Base-by-base conservation (phyloP, 2,113 vertebrate genomes). In the Nansenia antarctica region DNA sequence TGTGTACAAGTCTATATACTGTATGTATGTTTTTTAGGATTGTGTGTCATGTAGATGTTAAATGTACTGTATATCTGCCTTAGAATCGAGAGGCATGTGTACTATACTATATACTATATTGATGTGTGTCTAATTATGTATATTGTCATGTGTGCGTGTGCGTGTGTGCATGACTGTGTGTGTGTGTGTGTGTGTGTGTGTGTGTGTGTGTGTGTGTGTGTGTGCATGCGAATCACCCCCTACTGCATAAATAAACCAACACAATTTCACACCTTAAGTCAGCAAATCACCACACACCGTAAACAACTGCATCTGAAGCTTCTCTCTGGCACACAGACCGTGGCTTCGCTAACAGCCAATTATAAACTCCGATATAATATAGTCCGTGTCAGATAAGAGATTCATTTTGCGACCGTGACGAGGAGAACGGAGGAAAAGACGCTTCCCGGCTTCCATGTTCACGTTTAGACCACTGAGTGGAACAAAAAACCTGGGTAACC, bases 381-480 rank as follows among this genome's bases (percentile, higher is more conserved):
- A 53, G 67, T 76, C 72, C 18, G 70, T 26, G 59, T 80, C 35
- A 22, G 45, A 55, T 31, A 29, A 63, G 68, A 70, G 62, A 69
- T 67, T 68, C 37, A 57, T 82, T 74, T 74, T 9, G 74, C 58
- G 74, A 67, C 76, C 74, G 69, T 54, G 58, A 63, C 34, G 55
- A 64, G 34, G 47, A 66, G 66, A 54, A 62, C n/a, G 3, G 9
- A 58, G 67, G 74, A 76, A 62, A 5, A 65, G 78, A 31, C 81
- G 84, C 65, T 66, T 67, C 77, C 83, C 82, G 78, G 63, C 75
- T 58, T 75, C 60, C 74, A 65, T 75, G 85, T 89, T 81, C 77
- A 64, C 75, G 78, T 86, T 80, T 75, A 82, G 87, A 84, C 79
- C 73, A 88, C 82, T 83, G 82, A 86, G 80, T 87, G 85, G 87